Conservation (phyloP, 2,888 invertebrate species). For the Athalia cordata region DNA sequence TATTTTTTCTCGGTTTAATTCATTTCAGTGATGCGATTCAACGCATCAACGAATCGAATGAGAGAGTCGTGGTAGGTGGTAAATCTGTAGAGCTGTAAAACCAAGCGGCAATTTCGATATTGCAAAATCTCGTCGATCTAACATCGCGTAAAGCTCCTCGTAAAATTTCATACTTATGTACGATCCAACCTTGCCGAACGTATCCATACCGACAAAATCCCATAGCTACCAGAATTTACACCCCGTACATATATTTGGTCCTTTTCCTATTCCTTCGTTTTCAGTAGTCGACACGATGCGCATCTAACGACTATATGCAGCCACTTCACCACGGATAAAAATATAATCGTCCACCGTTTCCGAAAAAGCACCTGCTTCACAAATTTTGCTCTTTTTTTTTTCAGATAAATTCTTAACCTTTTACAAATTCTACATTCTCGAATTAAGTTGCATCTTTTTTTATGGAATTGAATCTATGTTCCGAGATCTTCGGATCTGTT, state of each 20-base stretch:
- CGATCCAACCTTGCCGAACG: slow-evolving; percentile 31
- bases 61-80: slow-evolving; percentile 12
- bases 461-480: too few relatives aligned
- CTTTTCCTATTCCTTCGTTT: not conserved
- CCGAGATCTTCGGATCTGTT: too few relatives aligned
- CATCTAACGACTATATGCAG: too few relatives aligned
- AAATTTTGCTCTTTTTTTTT: too few relatives aligned
- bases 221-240: not conserved
- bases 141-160: slow-evolving; percentile 41
- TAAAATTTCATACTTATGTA: slow-evolving; percentile 29
- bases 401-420: too few relatives aligned
- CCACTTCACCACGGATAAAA: too few relatives aligned
- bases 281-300: not conserved
- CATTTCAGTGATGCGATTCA: not conserved
- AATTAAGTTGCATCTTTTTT: too few relatives aligned
- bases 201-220: slow-evolving; percentile 1
- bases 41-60: not conserved
- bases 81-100: slow-evolving; percentile 39
- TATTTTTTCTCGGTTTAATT: slow-evolving; percentile 21
- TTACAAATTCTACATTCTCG: too few relatives aligned
- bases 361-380: too few relatives aligned
- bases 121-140: slow-evolving; percentile 51
- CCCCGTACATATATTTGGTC: not conserved
- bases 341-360: too few relatives aligned
- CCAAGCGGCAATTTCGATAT: slow-evolving; percentile 54